Evolutionary conservation across 1,140 invertebrate genomes (phyloP), one percentile per base, ranked within the genome.

Genomic region (Leptinotarsa texana): DNA sequence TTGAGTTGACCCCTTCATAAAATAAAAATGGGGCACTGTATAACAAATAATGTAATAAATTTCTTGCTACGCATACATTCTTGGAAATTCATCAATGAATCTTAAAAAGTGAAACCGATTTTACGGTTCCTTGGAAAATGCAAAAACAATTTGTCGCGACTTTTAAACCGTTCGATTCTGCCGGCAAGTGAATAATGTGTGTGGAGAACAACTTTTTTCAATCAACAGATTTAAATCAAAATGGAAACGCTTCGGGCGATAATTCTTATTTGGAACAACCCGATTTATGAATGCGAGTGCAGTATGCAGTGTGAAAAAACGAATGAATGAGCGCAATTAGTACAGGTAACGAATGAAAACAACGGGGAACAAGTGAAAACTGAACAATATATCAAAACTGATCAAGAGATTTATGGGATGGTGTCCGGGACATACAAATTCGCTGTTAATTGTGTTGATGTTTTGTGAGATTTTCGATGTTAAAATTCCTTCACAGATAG

Each of bases 141-240:
- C n/a, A 65, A 27, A 65, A 65, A 69, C 42, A 49, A 49, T 47
- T 69, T 69, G 27, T 69, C 67, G 5, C 47, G 67, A 48, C 42
- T 15, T 48, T 47, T 42, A 49, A 21, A 47, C 18, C 67, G 21
- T 18, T 69, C 47, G 13, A 48, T 49, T 69, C 27, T 69, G 67
- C 42, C 42, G 67, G 67, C 67, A 69, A 27, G 27, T 69, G 33
- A 69, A 48, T 49, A 47, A 69, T 49, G 42, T 33, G n/a, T 4
- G 18, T n/a, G n/a, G 33, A 69, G 42, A 69, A 24, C 13, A 69
- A 24, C n/a, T 69, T 69, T 65, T 69, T 69, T 42, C 27, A 49
- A 69, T 69, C 67, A 49, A 33, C 67, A n/a, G 67, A 48, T 69
- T 69, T 69, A n/a, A 69, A 69, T 69, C 42, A 33, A 49, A 47